Base-by-base conservation (phyloP, 2,888 invertebrate genomes). In the Drosophila pseudotakahashii region DNA sequence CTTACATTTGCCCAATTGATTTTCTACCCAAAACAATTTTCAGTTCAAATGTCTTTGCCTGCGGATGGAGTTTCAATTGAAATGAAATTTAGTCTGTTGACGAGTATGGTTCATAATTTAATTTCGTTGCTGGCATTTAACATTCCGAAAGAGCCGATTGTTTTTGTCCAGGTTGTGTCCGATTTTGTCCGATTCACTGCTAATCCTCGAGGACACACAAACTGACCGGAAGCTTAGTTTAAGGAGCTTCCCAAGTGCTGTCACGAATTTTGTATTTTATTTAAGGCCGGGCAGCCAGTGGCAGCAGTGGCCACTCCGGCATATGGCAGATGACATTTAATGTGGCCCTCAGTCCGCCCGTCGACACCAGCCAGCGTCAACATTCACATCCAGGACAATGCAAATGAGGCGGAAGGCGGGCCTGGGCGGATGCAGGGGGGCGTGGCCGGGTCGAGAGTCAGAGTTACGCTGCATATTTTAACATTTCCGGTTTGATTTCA, bases 401-500 rank as follows among this genome's bases (percentile, higher is more conserved):
- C 34, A 44, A 62, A 52, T 59, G 47, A 32, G 47, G 32, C 47
- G 61, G 39, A 44, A 16, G 23, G 14, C 37, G 19, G n/a, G 13
- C 5, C 6, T 6, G 48, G 60, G 13, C 34, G 50, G 70, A 34
- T 13, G 45, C 13, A 13, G 13, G 14, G 10, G 23, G 16, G 39
- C n/a, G 70, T 61, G 72, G 55, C 37, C 41, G 48, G 54, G 41
- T 45, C 59, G 54, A 26, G 61, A 75, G 79, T 76, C 63, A 57
- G 59, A 51, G 77, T 55, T 66, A 73, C 72, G 76, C 71, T 85
- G 88, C 79, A 83, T 83, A 89, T 85, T 89, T 85, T 53, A 78
- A 71, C 88, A 89, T 78, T 77, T 88, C 89, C 89, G 89, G 85
- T 73, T 89, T 88, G 75, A 81, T 89, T 89, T 86, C 85, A 89